Evolutionary conservation across 2,797 vertebrate genomes (phyloP).

Genomic region (Gymnocypris eckloni): DNA sequence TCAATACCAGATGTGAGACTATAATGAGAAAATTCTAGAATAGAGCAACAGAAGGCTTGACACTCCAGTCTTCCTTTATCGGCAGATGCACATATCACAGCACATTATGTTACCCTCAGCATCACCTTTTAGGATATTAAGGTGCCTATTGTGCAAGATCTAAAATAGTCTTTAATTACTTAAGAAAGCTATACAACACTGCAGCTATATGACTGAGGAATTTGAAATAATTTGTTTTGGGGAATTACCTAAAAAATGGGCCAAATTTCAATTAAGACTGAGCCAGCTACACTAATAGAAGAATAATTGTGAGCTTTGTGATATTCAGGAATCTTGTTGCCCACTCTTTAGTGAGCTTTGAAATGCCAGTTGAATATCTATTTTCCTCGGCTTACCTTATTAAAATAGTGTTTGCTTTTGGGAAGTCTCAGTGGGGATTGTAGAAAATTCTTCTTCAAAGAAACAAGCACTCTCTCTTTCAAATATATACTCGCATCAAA

Average conservation of each 20-base stretch:
- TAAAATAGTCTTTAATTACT: neutral
- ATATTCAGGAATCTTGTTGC: constrained; percentile 19
- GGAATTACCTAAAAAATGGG: neutral
- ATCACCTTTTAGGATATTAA: constrained; percentile 35
- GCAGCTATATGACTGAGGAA: neutral
- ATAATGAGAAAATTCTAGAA: constrained; percentile 41
- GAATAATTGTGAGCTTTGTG: constrained; percentile 30
- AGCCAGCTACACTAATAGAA: neutral
- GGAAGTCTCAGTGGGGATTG: neutral
- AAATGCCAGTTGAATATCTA: neutral
- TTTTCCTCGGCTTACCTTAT: constrained; percentile 27
- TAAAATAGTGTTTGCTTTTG: constrained; percentile 16
- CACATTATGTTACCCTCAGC: constrained; percentile 38
- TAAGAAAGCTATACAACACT: neutral
- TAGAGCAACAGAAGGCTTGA: constrained; percentile 28
- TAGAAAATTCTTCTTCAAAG: constrained; percentile 26
- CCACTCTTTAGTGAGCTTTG: constrained; percentile 13
- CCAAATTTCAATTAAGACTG: constrained; percentile 13
- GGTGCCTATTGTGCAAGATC: constrained; percentile 21
- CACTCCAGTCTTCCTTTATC: constrained; percentile 27
- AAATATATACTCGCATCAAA: neutral
- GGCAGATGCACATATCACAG: constrained; percentile 52
- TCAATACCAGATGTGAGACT: constrained; percentile 20
- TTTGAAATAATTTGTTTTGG: neutral
- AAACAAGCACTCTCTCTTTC: constrained; percentile 5